Evolutionary conservation across 2,888 invertebrate species (phyloP).

Genomic region (Lithosia quadra): DNA sequence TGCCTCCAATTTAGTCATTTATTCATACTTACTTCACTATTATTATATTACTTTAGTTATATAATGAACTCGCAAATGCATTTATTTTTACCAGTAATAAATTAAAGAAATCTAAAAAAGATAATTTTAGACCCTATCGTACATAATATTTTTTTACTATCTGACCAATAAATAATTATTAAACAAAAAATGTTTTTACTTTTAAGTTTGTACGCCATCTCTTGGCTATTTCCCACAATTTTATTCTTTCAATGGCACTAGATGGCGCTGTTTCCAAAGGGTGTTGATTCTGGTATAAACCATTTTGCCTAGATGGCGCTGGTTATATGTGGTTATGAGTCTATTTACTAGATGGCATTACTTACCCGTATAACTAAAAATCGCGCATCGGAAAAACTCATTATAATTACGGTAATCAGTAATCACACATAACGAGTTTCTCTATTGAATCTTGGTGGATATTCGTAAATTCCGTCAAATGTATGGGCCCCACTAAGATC

Average conservation of each 20-base stretch:
- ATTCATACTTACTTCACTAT: no score
- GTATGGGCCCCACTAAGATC: no score
- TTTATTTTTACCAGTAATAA: background rate
- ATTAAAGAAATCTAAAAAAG: background rate
- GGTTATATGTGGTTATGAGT: rapidly evolving
- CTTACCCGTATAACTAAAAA: background rate
- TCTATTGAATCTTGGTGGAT: no score
- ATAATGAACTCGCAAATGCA: background rate
- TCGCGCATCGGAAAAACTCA: no score
- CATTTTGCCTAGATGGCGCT: background rate
- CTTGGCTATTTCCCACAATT: background rate
- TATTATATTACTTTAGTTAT: no score
- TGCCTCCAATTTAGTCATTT: no score
- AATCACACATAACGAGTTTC: no score
- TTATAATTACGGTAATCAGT: no score
- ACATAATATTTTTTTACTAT: background rate
- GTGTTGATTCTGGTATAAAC: background rate
- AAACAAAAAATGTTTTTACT: background rate
- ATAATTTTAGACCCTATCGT: background rate
- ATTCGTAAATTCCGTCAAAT: no score
- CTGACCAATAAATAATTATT: background rate
- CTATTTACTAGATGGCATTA: background rate
- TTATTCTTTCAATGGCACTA: background rate
- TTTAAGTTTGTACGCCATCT: background rate
- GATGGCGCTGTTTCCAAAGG: background rate